Evolutionary conservation across 1,140 invertebrate species (phyloP).

Genomic region (Heliconius melpomene): DNA sequence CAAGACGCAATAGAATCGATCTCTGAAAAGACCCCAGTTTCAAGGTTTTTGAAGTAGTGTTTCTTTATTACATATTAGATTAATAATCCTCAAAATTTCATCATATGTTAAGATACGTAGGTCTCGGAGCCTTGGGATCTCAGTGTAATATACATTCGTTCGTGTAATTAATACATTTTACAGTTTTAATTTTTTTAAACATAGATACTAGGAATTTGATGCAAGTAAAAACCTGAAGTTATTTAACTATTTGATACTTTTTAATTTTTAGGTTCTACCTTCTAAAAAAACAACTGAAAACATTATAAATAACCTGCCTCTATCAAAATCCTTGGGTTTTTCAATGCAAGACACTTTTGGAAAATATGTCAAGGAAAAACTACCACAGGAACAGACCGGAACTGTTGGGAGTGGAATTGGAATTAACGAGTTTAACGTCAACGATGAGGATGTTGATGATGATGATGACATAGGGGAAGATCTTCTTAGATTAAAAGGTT

Average conservation of each 20-base stretch:
- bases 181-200: no score
- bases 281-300: constrained; percentile 16
- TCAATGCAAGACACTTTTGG: constrained; percentile 36
- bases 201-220: no score
- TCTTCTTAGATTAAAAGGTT: constrained; percentile 12
- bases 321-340: constrained; percentile 56
- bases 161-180: no score
- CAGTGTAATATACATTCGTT: no score
- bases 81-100: no score
- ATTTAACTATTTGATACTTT: not conserved
- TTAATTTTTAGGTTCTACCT: constrained; percentile 25
- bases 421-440: not conserved
- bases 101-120: no score
- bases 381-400: not conserved
- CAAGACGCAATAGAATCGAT: no score
- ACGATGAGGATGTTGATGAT: constrained; percentile 30
- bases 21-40: no score
- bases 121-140: no score
- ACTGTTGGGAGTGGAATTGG: not conserved
- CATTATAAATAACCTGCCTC: constrained; percentile 40
- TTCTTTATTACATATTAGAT: no score
- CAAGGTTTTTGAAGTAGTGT: no score
- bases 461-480: constrained; percentile 25
- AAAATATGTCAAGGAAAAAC: constrained; percentile 22
- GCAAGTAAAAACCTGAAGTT: no score